A percentile compares a stretch with the other conserved stretches of the same genome.
phyloP scores from a whole-genome alignment of 2,113 vertebrate genomes.

The Cepphus grylle region DNA sequence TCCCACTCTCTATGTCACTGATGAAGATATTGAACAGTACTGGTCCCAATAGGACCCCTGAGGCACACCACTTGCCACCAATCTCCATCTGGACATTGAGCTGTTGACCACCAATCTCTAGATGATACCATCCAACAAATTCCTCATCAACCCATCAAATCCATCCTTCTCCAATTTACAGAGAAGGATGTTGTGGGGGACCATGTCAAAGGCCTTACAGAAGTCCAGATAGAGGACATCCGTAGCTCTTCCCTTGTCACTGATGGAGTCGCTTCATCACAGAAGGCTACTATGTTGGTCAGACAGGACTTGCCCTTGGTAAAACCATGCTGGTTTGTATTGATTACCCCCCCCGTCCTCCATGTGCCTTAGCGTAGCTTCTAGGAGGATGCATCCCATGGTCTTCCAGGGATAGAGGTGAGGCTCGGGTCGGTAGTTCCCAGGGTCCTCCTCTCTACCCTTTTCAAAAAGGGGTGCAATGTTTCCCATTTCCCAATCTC shows the following conservation, averaged over 20 bases:
- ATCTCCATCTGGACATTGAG: no score
- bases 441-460: no score
- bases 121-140: neutral
- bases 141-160: neutral
- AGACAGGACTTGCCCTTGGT: neutral
- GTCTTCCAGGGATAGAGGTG: neutral
- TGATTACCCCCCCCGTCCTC: neutral
- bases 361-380: neutral
- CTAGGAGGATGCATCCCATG: neutral
- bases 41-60: neutral
- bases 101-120: no score
- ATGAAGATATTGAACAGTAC: neutral
- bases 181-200: neutral
- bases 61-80: neutral
- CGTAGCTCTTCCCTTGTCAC: no score
- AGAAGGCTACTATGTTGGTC: neutral
- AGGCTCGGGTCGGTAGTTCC: neutral
- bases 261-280: no score
- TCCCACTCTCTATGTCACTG: neutral
- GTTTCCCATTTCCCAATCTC: neutral
- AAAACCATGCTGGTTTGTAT: no score
- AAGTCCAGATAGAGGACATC: no score
- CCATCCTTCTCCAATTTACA: neutral
- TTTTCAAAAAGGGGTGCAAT: neutral
- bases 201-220: neutral